A percentile compares a stretch with the other conserved stretches of the same genome.
phyloP scores from a whole-genome alignment of 2,888 invertebrate genomes.

The Cantharis lateralis region DNA sequence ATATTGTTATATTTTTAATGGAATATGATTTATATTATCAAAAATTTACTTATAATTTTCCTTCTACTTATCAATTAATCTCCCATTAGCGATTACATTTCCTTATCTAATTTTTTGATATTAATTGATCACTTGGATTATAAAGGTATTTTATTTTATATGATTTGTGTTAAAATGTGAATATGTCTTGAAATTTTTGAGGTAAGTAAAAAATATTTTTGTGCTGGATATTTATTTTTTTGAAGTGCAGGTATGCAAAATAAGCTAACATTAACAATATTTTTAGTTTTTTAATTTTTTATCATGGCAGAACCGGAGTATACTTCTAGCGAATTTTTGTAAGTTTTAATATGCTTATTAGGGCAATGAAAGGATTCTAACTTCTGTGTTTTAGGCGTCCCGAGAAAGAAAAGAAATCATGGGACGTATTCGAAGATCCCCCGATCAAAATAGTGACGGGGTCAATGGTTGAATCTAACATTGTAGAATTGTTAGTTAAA shows the following conservation, averaged over 20 bases:
- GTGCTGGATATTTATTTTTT: no score
- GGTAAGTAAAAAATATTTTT: not conserved
- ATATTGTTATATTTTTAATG: not conserved
- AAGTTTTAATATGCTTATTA: not conserved
- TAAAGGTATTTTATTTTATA: not conserved
- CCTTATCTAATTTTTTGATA: not conserved
- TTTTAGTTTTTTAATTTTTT: not conserved
- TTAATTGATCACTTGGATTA: not conserved
- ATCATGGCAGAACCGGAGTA: not conserved
- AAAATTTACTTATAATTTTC: not conserved
- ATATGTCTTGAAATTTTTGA: not conserved
- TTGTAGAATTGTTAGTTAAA: conserved; percentile 66
- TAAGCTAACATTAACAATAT: not conserved
- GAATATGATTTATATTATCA: not conserved
- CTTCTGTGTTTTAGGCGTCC: not conserved
- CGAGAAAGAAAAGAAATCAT: conserved; percentile 65
- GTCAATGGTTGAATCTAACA: conserved; percentile 67
- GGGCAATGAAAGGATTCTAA: not conserved
- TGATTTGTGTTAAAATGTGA: not conserved
- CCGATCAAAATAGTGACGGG: conserved; percentile 70
- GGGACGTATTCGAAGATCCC: conserved; percentile 80
- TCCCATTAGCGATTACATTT: not conserved
- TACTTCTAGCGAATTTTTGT: not conserved
- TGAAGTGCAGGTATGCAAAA: no score
- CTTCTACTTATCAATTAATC: not conserved